Evolutionary conservation across 1,140 invertebrate genomes (phyloP), one percentile per base, ranked within the genome.

Genomic region (Euwallacea fornicatus): DNA sequence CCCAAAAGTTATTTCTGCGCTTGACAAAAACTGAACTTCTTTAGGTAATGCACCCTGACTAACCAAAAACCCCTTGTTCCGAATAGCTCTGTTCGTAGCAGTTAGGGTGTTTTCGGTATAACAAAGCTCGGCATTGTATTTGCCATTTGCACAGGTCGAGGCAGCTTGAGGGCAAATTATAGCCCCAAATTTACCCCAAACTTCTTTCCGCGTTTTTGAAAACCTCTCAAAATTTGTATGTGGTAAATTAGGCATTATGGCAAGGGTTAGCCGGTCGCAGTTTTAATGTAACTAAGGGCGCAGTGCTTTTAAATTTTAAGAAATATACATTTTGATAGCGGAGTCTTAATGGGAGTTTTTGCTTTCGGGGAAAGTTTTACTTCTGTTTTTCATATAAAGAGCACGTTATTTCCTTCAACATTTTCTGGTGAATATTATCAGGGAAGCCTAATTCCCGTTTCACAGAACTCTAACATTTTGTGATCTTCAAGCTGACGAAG

Each of bases 91-190:
- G 73, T 69, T 71, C 71, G 72, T 69, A 67, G 66, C 66, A 69
- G 66, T 69, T 69, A 69, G 66, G 66, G 58, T 61, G 59, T n/a
- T 69, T 69, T 69, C 68, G 73, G 72, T 76, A 73, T 69, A 71
- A 76, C 75, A 75, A 74, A 75, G 71, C 69, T 70, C 54, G 71
- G 75, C 65, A 76, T 76, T 76, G 75, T 76, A 73, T 42, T 73
- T 71, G 71, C 60, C 75, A 73, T 65, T 74, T 73, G 73, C 73
- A 73, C 54, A 58, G 61, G 75, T 75, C 73, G 71, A 66, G 53
- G 53, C 63, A 63, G 69, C 60, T 67, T 60, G 16, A 69, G 68
- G 59, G 64, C 69, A 69, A 76, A 70, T 76, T 76, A 76, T 75
- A 50, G 72, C 71, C 66, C 15, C 9, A 50, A 67, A 50, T 73